phyloP scores from a whole-genome alignment of 2,113 vertebrate genomes.

The Neodon shergylaensis region DNA sequence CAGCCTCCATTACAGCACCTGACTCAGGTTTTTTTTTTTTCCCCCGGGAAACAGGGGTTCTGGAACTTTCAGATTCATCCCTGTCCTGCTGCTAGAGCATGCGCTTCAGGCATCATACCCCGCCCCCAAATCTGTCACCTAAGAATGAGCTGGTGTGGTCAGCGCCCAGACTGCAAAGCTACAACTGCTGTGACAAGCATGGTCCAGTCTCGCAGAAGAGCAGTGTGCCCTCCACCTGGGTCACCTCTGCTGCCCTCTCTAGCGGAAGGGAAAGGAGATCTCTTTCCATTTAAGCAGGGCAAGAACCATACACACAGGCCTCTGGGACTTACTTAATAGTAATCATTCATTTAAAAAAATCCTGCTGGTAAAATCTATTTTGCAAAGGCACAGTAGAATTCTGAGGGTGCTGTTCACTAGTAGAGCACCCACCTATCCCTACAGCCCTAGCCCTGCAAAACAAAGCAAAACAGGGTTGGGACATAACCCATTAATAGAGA shows the following conservation, averaged over 20 bases:
- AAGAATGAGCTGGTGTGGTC: neutral
- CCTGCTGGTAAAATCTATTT: neutral
- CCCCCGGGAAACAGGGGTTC: neutral
- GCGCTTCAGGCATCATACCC: neutral
- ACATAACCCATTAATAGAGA: neutral
- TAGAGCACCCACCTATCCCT: too few species aligned
- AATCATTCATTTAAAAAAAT: neutral
- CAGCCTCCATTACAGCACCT: neutral
- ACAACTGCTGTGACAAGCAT: neutral
- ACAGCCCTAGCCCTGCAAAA: neutral
- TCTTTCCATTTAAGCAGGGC: neutral
- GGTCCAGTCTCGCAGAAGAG: neutral
- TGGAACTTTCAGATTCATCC: neutral
- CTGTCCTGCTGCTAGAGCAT: neutral
- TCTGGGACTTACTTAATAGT: neutral
- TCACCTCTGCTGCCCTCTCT: neutral
- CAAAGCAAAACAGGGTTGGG: neutral
- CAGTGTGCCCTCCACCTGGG: fast-evolving
- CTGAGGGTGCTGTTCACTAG: neutral
- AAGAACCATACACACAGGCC: too few species aligned
- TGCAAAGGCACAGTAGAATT: neutral
- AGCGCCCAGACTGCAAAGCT: neutral
- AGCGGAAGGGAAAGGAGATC: fast-evolving
- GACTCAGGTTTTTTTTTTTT: neutral
- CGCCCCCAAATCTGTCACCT: neutral